These are phyloP conservation scores for Pristis pectinata DNA, from an alignment of 2,797 vertebrate genomes.

Conservation along the genomic window DNA sequence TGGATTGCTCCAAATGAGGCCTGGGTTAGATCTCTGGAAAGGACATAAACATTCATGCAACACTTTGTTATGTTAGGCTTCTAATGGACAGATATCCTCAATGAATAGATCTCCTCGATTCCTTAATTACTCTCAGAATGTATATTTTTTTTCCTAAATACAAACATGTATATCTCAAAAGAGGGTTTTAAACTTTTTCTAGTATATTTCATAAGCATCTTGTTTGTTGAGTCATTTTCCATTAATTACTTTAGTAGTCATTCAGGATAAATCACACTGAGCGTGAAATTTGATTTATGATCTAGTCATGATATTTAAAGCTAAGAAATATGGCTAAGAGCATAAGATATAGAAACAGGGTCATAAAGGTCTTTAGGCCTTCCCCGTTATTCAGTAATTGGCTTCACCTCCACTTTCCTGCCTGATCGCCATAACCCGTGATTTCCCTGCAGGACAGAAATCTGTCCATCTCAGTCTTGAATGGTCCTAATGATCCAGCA, in stretches of 20 bases:
- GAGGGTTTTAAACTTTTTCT: not conserved
- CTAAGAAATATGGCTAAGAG: not conserved
- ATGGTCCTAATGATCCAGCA: too few species aligned
- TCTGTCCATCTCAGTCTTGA: too few species aligned
- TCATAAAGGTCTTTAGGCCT: too few species aligned
- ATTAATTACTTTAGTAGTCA: not conserved
- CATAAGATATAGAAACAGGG: too few species aligned
- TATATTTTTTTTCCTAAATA: not conserved
- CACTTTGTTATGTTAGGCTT: not conserved
- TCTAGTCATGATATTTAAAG: not conserved
- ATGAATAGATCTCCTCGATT: not conserved
- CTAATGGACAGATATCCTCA: not conserved
- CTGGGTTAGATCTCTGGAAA: not conserved
- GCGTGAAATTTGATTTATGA: not conserved
- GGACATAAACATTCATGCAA: not conserved
- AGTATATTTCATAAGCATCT: not conserved
- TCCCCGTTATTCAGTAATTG: too few species aligned
- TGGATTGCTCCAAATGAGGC: not conserved
- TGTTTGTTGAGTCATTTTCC: not conserved
- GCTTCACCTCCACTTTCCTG: too few species aligned
- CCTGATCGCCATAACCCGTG: too few species aligned
- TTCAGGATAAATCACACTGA: not conserved
- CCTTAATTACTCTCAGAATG: not conserved
- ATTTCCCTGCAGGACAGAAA: too few species aligned
- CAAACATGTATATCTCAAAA: not conserved